Evolutionary conservation across 2,113 vertebrate species (phyloP).

Genomic region (Solea solea): DNA sequence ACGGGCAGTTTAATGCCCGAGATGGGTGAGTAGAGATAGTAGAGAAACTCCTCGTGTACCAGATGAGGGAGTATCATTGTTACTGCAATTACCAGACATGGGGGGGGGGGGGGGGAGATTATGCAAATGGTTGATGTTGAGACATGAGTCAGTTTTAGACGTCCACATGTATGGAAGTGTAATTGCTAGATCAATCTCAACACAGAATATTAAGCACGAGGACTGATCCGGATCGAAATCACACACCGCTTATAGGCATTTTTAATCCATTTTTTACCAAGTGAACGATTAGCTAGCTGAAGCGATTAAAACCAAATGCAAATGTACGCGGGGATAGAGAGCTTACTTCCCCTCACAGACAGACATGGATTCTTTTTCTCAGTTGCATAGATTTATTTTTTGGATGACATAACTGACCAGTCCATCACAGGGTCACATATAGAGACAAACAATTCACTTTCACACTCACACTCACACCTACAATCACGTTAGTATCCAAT

Average conservation of each 20-base stretch:
- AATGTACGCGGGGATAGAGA: conserved; percentile 14
- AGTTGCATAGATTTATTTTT: no score
- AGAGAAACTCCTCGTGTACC: neutral
- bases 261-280: conserved; percentile 59
- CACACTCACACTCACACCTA: no score
- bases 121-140: conserved; percentile 11
- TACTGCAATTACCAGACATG: neutral
- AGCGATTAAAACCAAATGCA: conserved; percentile 51
- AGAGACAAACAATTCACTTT: no score
- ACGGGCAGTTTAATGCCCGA: neutral
- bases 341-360: no score
- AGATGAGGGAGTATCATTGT: neutral
- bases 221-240: conserved; percentile 41
- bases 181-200: conserved; percentile 13
- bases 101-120: neutral
- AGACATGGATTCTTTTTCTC: no score
- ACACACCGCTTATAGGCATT: conserved; percentile 17
- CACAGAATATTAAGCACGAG: conserved; percentile 4
- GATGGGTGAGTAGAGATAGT: neutral
- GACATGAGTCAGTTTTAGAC: neutral
- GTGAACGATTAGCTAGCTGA: conserved; percentile 54
- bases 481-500: no score
- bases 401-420: no score
- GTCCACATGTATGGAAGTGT: conserved; percentile 7
- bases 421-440: no score